These are phyloP conservation scores for Caenorhabditis doughertyi DNA, from an alignment of 2,888 invertebrate genomes.

Conservation along the genomic window DNA sequence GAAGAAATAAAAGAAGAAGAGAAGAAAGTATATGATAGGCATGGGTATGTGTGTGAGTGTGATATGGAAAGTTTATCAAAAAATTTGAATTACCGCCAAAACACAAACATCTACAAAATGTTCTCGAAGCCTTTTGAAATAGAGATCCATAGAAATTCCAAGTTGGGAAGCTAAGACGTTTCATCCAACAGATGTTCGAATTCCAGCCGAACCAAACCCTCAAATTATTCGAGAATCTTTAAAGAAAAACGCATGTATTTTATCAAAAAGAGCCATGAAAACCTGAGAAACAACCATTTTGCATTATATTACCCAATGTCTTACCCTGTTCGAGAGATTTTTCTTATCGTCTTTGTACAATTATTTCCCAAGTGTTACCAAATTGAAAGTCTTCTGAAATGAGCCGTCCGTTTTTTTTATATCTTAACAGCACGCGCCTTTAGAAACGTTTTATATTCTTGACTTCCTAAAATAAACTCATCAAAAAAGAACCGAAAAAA, in stretches of 20 bases:
- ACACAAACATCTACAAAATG: too few relatives aligned
- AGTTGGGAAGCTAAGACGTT: too few relatives aligned
- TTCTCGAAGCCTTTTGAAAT: too few relatives aligned
- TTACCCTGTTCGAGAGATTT: not conserved
- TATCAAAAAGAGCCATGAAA: constrained; percentile 2
- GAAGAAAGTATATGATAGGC: not conserved
- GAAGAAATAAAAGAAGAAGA: constrained; percentile 2
- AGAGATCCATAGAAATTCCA: too few relatives aligned
- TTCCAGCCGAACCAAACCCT: not conserved
- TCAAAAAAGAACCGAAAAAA: constrained; percentile 4
- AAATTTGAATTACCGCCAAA: too few relatives aligned
- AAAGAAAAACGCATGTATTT: constrained; percentile 59
- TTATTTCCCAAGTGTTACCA: constrained; percentile 11
- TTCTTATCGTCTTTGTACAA: constrained; percentile 12
- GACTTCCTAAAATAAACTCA: too few relatives aligned
- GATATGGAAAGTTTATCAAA: not conserved
- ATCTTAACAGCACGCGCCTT: constrained; percentile 65
- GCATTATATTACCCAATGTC: not conserved
- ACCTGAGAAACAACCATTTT: not conserved
- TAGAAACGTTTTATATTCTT: too few relatives aligned
- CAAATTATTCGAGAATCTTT: not conserved
- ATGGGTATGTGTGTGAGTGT: constrained; percentile 22
- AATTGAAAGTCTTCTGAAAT: not conserved
- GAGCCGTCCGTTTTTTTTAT: constrained; percentile 48
- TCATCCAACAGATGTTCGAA: not conserved